Percentiles rank a stretch among this genome's conserved stretches.
phyloP scores from a whole-genome alignment of 2,888 invertebrate species.

The Rosalia funebris region DNA sequence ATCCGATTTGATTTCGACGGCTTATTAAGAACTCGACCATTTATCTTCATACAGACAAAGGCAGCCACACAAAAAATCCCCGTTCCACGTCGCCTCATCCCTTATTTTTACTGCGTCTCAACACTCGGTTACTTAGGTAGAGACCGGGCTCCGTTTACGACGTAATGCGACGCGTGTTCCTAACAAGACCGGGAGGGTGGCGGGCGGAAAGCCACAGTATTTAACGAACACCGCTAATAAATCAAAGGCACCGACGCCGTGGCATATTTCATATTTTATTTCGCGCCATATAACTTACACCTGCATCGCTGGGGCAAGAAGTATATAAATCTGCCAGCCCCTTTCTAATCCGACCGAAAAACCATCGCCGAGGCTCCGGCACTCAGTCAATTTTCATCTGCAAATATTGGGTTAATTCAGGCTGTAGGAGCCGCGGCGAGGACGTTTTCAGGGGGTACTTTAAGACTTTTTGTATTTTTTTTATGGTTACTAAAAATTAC shows the following conservation, averaged over 20 bases:
- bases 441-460: not conserved
- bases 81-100: too few relatives aligned
- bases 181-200: constrained; percentile 11
- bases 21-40: too few relatives aligned
- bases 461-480: too few relatives aligned
- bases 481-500: too few relatives aligned
- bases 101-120: not conserved
- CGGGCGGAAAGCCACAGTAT: constrained; percentile 49
- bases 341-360: constrained; percentile 23
- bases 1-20: too few relatives aligned
- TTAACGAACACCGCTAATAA: constrained; percentile 62
- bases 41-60: too few relatives aligned
- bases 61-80: too few relatives aligned
- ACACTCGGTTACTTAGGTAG: constrained; percentile 1
- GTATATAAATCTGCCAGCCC: constrained; percentile 42
- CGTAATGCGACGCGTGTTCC: constrained; percentile 18
- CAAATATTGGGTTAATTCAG: constrained; percentile 62
- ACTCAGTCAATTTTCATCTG: constrained; percentile 62
- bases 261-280: constrained; percentile 63
- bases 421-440: not conserved
- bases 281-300: constrained; percentile 60
- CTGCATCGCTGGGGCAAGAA: constrained; percentile 54
- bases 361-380: constrained; percentile 20
- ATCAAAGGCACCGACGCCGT: constrained; percentile 59
- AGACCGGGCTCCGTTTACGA: constrained; percentile 11